A percentile compares a stretch with the other conserved stretches of the same genome.
Conservation (phyloP, 2,797 vertebrate genomes). For the Sebastes cheni region DNA sequence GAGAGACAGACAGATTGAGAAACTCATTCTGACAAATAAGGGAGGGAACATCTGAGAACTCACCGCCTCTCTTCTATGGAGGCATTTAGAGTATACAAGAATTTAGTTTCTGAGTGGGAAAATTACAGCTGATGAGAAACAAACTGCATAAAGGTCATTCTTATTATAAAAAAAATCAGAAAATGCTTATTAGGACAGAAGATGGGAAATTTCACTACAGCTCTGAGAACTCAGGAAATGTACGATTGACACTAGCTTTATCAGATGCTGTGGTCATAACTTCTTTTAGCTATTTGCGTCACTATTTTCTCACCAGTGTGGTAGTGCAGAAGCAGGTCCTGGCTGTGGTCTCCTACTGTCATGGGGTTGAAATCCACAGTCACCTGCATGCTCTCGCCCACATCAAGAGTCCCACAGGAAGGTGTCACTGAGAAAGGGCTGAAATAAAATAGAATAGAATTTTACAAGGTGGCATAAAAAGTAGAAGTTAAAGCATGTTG, state of each 20-base stretch:
- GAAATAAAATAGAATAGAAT: conserved; percentile 8
- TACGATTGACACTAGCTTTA: background rate
- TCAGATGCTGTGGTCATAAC: background rate
- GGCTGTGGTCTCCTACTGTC: conserved; percentile 74
- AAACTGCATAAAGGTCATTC: background rate
- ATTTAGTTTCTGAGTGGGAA: background rate
- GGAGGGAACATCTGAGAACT: background rate
- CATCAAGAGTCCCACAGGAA: conserved; percentile 76
- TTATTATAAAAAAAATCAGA: background rate
- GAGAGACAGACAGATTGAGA: background rate
- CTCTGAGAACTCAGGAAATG: background rate
- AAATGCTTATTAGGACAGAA: background rate
- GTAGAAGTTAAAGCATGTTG: background rate
- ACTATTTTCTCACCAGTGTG: conserved; percentile 82
- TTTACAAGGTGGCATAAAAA: background rate
- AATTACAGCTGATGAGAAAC: background rate
- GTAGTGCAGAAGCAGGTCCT: conserved; percentile 81
- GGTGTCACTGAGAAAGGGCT: conserved; percentile 90
- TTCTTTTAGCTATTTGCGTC: background rate
- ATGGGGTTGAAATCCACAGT: conserved; percentile 86
- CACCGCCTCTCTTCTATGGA: background rate
- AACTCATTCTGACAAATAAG: background rate
- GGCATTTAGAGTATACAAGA: background rate
- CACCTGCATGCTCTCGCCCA: conserved; percentile 84
- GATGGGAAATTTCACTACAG: background rate